Base-by-base conservation (phyloP, 2,888 invertebrate genomes). In the Gisinianus flammeolus region DNA sequence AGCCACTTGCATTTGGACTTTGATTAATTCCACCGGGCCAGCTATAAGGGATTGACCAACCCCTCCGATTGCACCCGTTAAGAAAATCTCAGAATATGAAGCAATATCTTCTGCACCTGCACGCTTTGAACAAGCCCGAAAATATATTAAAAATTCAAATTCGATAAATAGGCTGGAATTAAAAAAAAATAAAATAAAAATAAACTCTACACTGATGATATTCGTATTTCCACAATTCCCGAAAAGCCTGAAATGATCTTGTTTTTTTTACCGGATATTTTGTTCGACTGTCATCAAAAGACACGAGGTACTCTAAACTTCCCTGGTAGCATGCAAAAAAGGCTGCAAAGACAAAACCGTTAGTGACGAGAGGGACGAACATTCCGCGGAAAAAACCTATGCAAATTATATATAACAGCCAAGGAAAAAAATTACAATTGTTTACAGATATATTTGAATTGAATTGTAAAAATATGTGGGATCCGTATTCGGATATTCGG, bases 1-100 rank as follows among this genome's bases (percentile, higher is more conserved):
- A 19, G n/a, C 8, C 6, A 33, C 8, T 67, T 67, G 67, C 35
- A 67, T 67, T 28, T 67, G 31, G n/a, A 67, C 67, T 67, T 67
- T 67, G 30, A 67, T n/a, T 16, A 67, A 22, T 19, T 67, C 67
- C 16, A 67, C 35, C 16, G 67, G 67, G 16, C 31, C 35, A 2
- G 67, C 30, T 16, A 33, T 6, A 8, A 67, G 19, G 22, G 67
- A 31, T 33, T 67, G 67, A 33, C 16, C 33, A 10, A 33, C 8
- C 4, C 67, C 67, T n/a, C 67, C 67, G 4, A 30, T 3, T 16
- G 31, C 30, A 22, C 67, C 67, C 10, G 33, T 33, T 31, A 67
- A 4, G n/a, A 67, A 67, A 10, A 67, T 31, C 22, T 67, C 31
- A 8, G 30, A 6, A 12, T 26, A 26, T 31, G 67, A 10, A 2